These are phyloP conservation scores for Drosophila nigricruria DNA, from an alignment of 2,888 invertebrate genomes.

Conservation along the genomic window DNA sequence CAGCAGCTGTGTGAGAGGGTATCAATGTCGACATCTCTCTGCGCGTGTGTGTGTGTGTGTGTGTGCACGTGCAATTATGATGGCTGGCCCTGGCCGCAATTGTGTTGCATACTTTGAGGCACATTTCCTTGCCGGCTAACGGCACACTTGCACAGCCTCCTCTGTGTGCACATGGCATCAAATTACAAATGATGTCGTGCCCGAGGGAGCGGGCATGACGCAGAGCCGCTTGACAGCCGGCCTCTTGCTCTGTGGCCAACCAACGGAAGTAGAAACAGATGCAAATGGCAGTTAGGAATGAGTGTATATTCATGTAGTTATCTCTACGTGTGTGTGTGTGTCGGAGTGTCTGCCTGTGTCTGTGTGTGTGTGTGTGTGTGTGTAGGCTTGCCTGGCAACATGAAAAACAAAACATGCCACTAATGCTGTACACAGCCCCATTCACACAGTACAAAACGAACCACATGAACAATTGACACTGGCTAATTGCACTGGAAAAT, in stretches of 20 bases:
- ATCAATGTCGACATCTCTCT: conserved; percentile 25
- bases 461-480: conserved; percentile 66
- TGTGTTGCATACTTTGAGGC: conserved; percentile 76
- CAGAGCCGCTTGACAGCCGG: conserved; percentile 21
- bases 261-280: conserved; percentile 75
- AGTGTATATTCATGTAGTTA: conserved; percentile 11
- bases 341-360: conserved; percentile 16
- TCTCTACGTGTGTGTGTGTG: conserved; percentile 1
- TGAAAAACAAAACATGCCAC: conserved; percentile 61
- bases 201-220: conserved; percentile 1
- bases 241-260: conserved; percentile 62
- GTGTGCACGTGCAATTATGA: conserved; percentile 62
- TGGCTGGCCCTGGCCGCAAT: conserved; percentile 70
- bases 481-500: conserved; percentile 73
- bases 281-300: conserved; percentile 63
- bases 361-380: too few relatives aligned
- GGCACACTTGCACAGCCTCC: conserved; percentile 35
- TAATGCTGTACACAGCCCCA: conserved; percentile 57
- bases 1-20: conserved; percentile 9
- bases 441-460: conserved; percentile 20
- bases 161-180: conserved; percentile 56
- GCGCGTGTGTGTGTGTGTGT: not conserved
- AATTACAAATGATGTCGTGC: conserved; percentile 71
- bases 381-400: conserved; percentile 34
- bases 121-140: conserved; percentile 58